A percentile compares a stretch with the other conserved stretches of the same genome.
Conservation (phyloP, 2,888 invertebrate genomes). For the Xylocampa areola region DNA sequence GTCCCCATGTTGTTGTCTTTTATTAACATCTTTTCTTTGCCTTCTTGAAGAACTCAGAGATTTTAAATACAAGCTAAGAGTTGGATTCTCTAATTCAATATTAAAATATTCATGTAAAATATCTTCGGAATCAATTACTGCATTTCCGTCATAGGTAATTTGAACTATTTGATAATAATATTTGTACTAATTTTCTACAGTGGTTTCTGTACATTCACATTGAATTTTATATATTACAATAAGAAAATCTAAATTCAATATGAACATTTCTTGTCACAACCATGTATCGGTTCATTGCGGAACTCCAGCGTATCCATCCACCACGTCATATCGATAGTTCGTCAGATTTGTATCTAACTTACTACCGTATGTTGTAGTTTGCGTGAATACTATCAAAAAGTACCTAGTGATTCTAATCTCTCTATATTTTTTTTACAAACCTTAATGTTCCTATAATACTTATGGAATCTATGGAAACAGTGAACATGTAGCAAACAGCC, state of each 20-base stretch:
- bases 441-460: slow-evolving; percentile 23
- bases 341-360: background rate
- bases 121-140: slow-evolving; percentile 51
- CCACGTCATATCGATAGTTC: slow-evolving; percentile 6
- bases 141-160: slow-evolving; percentile 31
- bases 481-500: slow-evolving; percentile 60
- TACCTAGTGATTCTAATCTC: slow-evolving; percentile 1
- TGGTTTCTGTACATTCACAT: slow-evolving; percentile 36
- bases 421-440: slow-evolving; percentile 15
- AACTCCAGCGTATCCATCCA: slow-evolving; percentile 14
- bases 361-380: background rate
- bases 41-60: slow-evolving; percentile 8
- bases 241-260: slow-evolving; percentile 15
- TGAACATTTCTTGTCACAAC: slow-evolving; percentile 46
- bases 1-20: slow-evolving; percentile 9
- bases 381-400: slow-evolving; percentile 29
- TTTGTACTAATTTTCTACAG: slow-evolving; percentile 47
- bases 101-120: slow-evolving; percentile 46
- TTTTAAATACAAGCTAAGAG: slow-evolving; percentile 31
- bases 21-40: slow-evolving; percentile 4
- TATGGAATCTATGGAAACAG: slow-evolving; percentile 18
- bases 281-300: slow-evolving; percentile 21
- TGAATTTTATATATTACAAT: slow-evolving; percentile 25
- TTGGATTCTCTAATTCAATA: slow-evolving; percentile 38
- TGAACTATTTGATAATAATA: slow-evolving; percentile 35